Evolutionary conservation across 2,888 invertebrate species (phyloP).

Genomic region (Caenorhabditis panamensis): DNA sequence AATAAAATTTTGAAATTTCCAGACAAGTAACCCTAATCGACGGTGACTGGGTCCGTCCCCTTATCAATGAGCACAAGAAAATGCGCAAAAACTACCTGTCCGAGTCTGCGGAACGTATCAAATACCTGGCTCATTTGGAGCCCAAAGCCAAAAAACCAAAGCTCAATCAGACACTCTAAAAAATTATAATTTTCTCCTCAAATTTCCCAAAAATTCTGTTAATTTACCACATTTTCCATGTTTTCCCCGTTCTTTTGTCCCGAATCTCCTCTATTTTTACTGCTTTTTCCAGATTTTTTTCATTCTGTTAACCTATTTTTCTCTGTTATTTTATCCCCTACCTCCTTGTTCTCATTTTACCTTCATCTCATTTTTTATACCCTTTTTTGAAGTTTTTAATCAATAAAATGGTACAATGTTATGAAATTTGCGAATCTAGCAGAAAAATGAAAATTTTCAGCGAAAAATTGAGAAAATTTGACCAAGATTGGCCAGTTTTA

Average conservation of each 20-base stretch:
- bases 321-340: no score
- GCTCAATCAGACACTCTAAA: slow-evolving; percentile 12
- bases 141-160: slow-evolving; percentile 39
- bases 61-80: slow-evolving; percentile 60
- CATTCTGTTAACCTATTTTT: no score
- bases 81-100: slow-evolving; percentile 40
- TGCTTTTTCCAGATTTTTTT: no score
- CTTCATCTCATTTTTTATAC: no score
- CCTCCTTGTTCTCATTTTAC: no score
- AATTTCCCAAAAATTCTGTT: no score
- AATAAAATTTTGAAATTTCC: slow-evolving; percentile 5
- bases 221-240: no score
- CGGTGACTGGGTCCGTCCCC: slow-evolving; percentile 66
- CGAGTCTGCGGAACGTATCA: slow-evolving; percentile 32
- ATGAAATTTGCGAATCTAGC: neutral
- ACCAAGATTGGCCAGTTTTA: no score
- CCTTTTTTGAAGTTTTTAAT: neutral
- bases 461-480: neutral
- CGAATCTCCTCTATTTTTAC: no score
- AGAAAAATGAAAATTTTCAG: neutral
- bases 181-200: no score
- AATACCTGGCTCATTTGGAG: slow-evolving; percentile 6
- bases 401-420: no score
- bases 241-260: no score
- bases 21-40: slow-evolving; percentile 74